These are phyloP conservation scores for Corydoras sp. DNA, from an alignment of 2,113 vertebrate genomes.

Conservation along the genomic window DNA sequence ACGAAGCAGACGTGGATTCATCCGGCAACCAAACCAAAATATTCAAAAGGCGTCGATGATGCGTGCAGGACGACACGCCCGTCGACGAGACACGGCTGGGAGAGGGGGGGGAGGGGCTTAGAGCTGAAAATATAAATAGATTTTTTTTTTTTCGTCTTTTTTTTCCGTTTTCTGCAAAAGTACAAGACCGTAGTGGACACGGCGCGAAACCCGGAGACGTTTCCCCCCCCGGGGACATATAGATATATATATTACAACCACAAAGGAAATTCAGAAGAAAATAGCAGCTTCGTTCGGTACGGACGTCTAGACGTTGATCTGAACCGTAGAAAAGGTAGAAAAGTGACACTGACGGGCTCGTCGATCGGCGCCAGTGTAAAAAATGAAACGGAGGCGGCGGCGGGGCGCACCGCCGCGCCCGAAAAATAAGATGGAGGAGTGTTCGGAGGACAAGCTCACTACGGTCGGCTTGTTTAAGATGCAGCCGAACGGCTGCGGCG, in stretches of 20 bases:
- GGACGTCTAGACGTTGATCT: slow-evolving; percentile 89
- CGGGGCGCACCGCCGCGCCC: slow-evolving; percentile 1
- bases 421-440: slow-evolving; percentile 27
- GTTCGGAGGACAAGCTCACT: slow-evolving; percentile 53
- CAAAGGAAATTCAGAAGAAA: slow-evolving; percentile 84
- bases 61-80: slow-evolving; percentile 8
- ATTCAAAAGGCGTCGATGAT: slow-evolving; percentile 41
- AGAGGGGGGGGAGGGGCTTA: slow-evolving; percentile 52
- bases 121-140: slow-evolving; percentile 59
- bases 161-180: slow-evolving; percentile 46
- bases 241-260: slow-evolving; percentile 81
- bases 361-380: slow-evolving; percentile 27
- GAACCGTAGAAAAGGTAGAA: slow-evolving; percentile 98
- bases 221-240: slow-evolving; percentile 50
- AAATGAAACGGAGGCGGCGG: neutral
- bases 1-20: slow-evolving; percentile 31
- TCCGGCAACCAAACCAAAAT: slow-evolving; percentile 21
- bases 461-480: neutral
- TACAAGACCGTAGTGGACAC: slow-evolving; percentile 69
- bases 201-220: slow-evolving; percentile 78
- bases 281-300: slow-evolving; percentile 98
- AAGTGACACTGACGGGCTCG: slow-evolving; percentile 83
- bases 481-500: neutral
- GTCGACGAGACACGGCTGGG: slow-evolving; percentile 25
- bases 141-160: neutral